Base-by-base conservation (phyloP, 2,888 invertebrate species). In the Branchellion lobata region DNA sequence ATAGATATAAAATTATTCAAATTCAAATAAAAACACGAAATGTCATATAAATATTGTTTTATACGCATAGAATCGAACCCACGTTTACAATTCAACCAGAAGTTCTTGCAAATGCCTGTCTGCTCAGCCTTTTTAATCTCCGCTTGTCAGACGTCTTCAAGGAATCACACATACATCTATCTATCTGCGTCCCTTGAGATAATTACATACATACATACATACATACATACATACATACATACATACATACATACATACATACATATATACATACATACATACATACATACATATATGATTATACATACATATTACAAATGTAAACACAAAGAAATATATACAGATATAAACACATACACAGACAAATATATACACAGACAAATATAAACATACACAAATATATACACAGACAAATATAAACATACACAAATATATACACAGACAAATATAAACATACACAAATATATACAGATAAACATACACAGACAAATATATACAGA, bases 331-430 rank as follows among this genome's bases (percentile, higher is more conserved):
- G 3, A 71, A 18, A 71, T 71, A 31, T 71, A 71, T 71, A 71
- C 29, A 71, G 3, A 71, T 71, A 71, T 33, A 71, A 18, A 71
- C n/a, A 71, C 29, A 71, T 33, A 71, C 29, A 71, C n/a, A 71
- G 8, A 71, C n/a, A 71, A 18, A 71, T 33, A 71, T 71, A 71
- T 33, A 71, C 29, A 71, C n/a, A 71, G 8, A 71, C n/a, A 71
- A 18, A 71, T 33, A 71, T 71, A 71, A 8, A 71, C 29, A 27
- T 33, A 71, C 29, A 71, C 31, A 71, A 8, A 27, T 33, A 27
- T 33, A 71, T n/a, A 33, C 29, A 71, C n/a, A 71, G 8, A 31
- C 8, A 71, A 8, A 27, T 31, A 71, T 71, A 71, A 5, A 71
- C 11, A 71, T 33, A 71, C n/a, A 33, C 8, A 33, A 8, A 33